Base-by-base conservation (phyloP, 2,113 vertebrate genomes). In the Ceuthmochares aereus region DNA sequence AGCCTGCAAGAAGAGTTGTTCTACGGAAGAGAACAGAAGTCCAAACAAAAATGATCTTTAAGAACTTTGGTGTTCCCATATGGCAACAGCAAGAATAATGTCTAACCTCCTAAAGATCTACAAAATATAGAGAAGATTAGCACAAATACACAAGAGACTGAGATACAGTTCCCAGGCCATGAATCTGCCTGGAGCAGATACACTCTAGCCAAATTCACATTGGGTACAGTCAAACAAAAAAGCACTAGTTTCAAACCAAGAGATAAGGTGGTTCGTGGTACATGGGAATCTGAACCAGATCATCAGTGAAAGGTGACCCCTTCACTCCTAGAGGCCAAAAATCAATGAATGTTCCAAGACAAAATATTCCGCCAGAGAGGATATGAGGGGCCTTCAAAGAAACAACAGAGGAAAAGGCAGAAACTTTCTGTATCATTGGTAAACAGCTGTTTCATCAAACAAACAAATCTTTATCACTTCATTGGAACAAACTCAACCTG, bases 381-480 rank as follows among this genome's bases (percentile, higher is more conserved):
- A 80, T 63, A 90, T 58, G 76, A 88, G 34, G 7, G 19, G 56
- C 5, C 36, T 85, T 76, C 58, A 77, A 36, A 87, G 32, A 88
- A 87, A 77, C 15, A 83, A 70, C 70, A 82, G 56, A 91, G 27
- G 42, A 84, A 66, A 89, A 66, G 58, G 68, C 45, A 73, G 54
- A 87, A 84, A 64, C 9, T 37, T 79, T 87, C 84, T 69, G 20
- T 84, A 62, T 49, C 58, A 19, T 30, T 73, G 19, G 36, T 76
- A 76, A 89, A 91, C 84, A 93, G 51, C 51, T 94, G 75, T 93
- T 96, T 90, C 83, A 87, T 84, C 55, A 64, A 94, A 78, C 63
- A 87, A 91, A 89, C 62, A 96, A 72, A 85, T 88, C 76, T 84
- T 90, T 84, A 86, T 94, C 67, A 47, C 80, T 90, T 87, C 69